These are phyloP conservation scores for Auanema freiburgensis DNA, from an alignment of 2,888 invertebrate species.

Conservation along the genomic window DNA sequence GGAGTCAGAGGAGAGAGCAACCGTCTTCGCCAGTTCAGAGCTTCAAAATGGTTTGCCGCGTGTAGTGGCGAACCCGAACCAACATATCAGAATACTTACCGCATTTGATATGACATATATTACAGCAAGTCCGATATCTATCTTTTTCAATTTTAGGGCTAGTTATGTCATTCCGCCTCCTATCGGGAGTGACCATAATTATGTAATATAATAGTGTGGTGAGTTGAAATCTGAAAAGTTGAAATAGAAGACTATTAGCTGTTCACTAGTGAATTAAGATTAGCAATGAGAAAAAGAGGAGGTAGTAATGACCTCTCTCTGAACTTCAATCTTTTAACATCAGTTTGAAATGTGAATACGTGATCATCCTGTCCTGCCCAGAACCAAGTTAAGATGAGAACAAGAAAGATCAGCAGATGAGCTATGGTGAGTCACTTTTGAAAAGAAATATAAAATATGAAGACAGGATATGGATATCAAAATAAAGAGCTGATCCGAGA, in stretches of 20 bases:
- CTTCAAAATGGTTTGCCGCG: neutral
- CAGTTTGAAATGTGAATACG: neutral
- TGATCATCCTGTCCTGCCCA: slow-evolving; percentile 2
- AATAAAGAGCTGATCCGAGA: no score
- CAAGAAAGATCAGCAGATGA: no score
- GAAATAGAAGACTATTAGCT: no score
- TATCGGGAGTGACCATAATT: no score
- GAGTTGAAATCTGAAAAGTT: no score
- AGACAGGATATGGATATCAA: no score
- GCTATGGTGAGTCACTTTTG: neutral
- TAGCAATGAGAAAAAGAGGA: no score
- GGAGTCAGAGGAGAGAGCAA: neutral
- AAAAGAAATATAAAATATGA: no score
- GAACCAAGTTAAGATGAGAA: slow-evolving; percentile 3
- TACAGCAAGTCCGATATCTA: slow-evolving; percentile 48
- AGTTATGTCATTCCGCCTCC: neutral
- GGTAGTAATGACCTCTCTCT: no score
- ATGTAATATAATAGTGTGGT: no score
- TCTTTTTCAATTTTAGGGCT: slow-evolving; percentile 10
- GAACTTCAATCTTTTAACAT: no score
- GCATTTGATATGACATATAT: slow-evolving; percentile 55
- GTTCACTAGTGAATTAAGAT: no score
- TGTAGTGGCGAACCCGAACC: neutral
- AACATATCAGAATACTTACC: slow-evolving; percentile 20
- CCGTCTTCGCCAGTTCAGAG: neutral